Percentiles rank a stretch among this genome's conserved stretches.
These are phyloP conservation scores for Etheostoma perlongum DNA, from an alignment of 2,797 vertebrate species.

Conservation along the genomic window DNA sequence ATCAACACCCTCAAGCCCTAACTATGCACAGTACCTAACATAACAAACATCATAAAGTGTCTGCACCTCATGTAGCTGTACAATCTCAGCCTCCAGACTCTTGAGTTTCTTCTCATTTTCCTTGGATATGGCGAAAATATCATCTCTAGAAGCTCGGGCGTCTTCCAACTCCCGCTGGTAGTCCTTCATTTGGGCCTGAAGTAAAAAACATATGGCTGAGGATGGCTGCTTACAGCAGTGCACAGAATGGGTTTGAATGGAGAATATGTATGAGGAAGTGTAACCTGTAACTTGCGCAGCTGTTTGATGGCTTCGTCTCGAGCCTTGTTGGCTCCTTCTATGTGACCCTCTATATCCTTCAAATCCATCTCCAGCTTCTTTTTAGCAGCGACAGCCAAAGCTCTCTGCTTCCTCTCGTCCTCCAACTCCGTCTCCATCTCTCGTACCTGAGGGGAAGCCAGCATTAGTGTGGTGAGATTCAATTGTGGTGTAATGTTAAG, in stretches of 20 bases:
- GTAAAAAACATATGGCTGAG: neutral
- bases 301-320: conserved; percentile 99
- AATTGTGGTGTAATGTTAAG: neutral
- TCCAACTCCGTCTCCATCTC: conserved; percentile 97
- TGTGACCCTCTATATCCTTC: conserved; percentile 95
- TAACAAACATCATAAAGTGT: neutral
- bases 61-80: conserved; percentile 94
- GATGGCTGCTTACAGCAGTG: neutral
- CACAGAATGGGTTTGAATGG: neutral
- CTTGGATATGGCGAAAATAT: conserved; percentile 96
- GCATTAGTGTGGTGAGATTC: neutral
- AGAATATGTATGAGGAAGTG: neutral
- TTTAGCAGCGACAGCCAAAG: conserved; percentile 92
- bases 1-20: neutral
- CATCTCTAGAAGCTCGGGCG: conserved; percentile 94
- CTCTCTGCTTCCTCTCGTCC: conserved; percentile 96
- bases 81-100: conserved; percentile 95
- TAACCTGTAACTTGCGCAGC: conserved; percentile 95
- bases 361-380: conserved; percentile 99
- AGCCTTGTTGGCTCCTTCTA: conserved; percentile 95
- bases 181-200: conserved; percentile 97
- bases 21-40: neutral
- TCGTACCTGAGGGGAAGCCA: conserved; percentile 85
- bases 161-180: conserved; percentile 97
- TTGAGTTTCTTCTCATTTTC: conserved; percentile 99